phyloP scores from a whole-genome alignment of 1,140 invertebrate genomes.

The Drosophila sulfurigaster region DNA sequence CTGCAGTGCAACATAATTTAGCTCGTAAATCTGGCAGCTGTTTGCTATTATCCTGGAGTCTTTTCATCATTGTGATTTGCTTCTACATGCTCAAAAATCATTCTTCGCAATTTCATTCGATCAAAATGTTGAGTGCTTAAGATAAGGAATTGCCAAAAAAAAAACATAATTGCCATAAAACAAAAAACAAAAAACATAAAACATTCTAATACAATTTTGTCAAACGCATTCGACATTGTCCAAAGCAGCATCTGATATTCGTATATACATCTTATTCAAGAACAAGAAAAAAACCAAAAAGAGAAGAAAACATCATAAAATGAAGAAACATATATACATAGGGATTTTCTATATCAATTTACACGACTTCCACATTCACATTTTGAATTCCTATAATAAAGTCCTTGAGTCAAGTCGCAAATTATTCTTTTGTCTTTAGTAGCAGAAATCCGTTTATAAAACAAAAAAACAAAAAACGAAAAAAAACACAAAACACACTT shows the following conservation, averaged over 20 bases:
- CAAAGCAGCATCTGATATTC: constrained; percentile 18
- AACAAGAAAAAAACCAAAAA: constrained; percentile 6
- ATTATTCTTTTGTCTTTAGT: constrained; percentile 10
- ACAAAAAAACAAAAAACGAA: neutral
- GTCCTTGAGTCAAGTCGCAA: constrained; percentile 22
- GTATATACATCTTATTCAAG: constrained; percentile 13
- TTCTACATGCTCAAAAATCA: constrained; percentile 14
- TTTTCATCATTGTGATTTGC: constrained; percentile 45
- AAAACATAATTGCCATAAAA: neutral
- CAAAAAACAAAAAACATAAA: constrained; percentile 1
- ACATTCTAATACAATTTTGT: constrained; percentile 8
- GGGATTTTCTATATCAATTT: constrained; percentile 62
- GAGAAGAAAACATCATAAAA: neutral
- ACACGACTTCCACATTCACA: constrained; percentile 40
- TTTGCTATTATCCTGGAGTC: constrained; percentile 30
- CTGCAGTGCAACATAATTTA: constrained; percentile 84
- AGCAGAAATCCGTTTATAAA: constrained; percentile 20
- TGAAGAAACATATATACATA: constrained; percentile 36
- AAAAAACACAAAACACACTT: neutral
- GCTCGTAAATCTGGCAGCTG: constrained; percentile 33
- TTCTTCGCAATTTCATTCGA: constrained; percentile 20
- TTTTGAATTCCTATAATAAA: constrained; percentile 25
- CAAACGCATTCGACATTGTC: constrained; percentile 27
- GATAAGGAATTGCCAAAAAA: constrained; percentile 28
- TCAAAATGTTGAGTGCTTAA: constrained; percentile 23